Percentiles rank a stretch among this genome's conserved stretches.
phyloP scores from a whole-genome alignment of 2,888 invertebrate genomes.

The Carabus problematicus region DNA sequence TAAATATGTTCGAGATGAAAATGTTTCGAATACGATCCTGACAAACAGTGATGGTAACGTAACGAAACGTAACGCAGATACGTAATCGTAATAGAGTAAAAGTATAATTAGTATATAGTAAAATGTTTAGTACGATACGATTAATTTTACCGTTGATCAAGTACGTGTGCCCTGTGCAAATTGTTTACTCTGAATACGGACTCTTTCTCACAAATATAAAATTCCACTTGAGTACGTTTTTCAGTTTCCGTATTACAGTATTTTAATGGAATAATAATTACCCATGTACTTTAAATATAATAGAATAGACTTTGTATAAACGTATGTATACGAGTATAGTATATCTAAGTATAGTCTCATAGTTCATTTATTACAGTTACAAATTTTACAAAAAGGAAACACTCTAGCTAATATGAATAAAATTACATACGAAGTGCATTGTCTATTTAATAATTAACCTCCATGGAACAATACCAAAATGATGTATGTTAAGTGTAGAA shows the following conservation, averaged over 20 bases:
- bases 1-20: no score
- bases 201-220: constrained; percentile 33
- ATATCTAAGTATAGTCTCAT: no score
- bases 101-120: no score
- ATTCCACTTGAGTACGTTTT: constrained; percentile 23
- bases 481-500: neutral
- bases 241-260: constrained; percentile 36
- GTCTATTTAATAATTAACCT: no score
- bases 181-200: constrained; percentile 20
- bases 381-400: neutral
- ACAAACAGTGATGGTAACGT: no score
- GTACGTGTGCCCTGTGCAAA: constrained; percentile 12
- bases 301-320: constrained; percentile 18
- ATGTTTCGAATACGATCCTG: no score
- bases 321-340: no score
- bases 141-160: constrained; percentile 25
- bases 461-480: neutral
- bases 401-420: constrained; percentile 22
- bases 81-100: no score
- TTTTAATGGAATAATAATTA: constrained; percentile 32
- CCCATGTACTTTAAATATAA: constrained; percentile 14
- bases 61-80: no score
- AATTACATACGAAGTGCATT: constrained; percentile 9
- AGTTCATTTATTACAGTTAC: neutral
- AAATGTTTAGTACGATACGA: constrained; percentile 31